Evolutionary conservation across 2,113 vertebrate species (phyloP).

Genomic region (Spilogale gracilis): DNA sequence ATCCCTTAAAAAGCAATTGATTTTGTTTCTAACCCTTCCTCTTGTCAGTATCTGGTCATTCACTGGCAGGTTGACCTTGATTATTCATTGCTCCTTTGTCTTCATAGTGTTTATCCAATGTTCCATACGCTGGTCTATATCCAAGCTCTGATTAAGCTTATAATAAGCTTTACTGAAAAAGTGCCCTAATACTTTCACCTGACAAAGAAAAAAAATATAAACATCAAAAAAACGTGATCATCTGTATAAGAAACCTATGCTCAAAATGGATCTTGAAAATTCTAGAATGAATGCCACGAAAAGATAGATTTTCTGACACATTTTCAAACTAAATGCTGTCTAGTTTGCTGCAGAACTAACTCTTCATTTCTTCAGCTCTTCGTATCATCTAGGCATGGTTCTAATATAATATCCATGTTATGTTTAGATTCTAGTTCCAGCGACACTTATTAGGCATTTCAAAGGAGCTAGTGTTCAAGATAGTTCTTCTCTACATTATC

Average conservation of each 20-base stretch:
- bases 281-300: background rate
- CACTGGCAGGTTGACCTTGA: background rate
- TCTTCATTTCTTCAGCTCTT: background rate
- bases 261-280: background rate
- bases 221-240: background rate
- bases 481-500: background rate
- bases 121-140: background rate
- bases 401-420: background rate
- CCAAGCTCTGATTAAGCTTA: background rate
- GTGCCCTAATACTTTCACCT: background rate
- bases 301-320: background rate
- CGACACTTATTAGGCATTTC: background rate
- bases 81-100: background rate
- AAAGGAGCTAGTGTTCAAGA: background rate
- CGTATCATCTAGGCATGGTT: background rate
- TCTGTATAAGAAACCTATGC: background rate
- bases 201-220: background rate
- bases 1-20: background rate
- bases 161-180: slow-evolving; percentile 4
- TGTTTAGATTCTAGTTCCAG: background rate
- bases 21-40: slow-evolving; percentile 41
- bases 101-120: background rate
- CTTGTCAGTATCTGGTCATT: background rate
- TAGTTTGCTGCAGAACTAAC: background rate
- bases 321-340: background rate